A percentile compares a stretch with the other conserved stretches of the same genome.
Conservation (phyloP, 2,888 invertebrate genomes). For the Aphodius granarius region DNA sequence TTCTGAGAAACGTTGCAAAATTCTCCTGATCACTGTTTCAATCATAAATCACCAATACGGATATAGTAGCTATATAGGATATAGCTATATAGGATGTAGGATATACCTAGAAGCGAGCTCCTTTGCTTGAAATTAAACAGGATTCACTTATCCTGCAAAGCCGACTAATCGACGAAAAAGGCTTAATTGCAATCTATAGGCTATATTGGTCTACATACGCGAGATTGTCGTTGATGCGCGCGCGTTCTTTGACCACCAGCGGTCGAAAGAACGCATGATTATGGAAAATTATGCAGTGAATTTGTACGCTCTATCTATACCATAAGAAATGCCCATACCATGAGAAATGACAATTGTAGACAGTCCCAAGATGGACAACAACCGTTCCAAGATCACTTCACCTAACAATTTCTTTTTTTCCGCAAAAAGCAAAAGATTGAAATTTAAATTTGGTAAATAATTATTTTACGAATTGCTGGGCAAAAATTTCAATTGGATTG, state of each 20-base stretch:
- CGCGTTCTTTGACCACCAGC: neutral
- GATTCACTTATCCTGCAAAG: neutral
- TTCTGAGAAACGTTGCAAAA: neutral
- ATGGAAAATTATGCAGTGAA: slow-evolving; percentile 12
- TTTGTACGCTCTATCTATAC: slow-evolving; percentile 8
- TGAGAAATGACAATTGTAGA: slow-evolving; percentile 13
- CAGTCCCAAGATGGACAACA: slow-evolving; percentile 11
- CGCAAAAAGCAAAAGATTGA: too few species aligned
- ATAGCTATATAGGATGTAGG: too few species aligned
- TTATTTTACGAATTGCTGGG: too few species aligned
- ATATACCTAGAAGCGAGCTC: neutral
- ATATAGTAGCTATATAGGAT: neutral
- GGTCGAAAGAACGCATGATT: slow-evolving; percentile 5
- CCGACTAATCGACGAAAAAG: neutral
- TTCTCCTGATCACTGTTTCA: neutral
- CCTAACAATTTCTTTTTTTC: neutral
- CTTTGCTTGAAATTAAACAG: neutral
- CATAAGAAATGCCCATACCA: neutral
- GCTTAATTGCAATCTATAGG: slow-evolving; percentile 6
- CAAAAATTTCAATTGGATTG: neutral
- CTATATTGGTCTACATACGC: slow-evolving; percentile 14
- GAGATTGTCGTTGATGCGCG: slow-evolving; percentile 5
- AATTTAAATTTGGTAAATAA: too few species aligned
- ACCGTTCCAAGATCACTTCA: slow-evolving; percentile 5
- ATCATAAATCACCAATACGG: neutral